Percentiles rank a stretch among this genome's conserved stretches.
Conservation (phyloP, 2,888 invertebrate species). For the Cyaniris semiargus region DNA sequence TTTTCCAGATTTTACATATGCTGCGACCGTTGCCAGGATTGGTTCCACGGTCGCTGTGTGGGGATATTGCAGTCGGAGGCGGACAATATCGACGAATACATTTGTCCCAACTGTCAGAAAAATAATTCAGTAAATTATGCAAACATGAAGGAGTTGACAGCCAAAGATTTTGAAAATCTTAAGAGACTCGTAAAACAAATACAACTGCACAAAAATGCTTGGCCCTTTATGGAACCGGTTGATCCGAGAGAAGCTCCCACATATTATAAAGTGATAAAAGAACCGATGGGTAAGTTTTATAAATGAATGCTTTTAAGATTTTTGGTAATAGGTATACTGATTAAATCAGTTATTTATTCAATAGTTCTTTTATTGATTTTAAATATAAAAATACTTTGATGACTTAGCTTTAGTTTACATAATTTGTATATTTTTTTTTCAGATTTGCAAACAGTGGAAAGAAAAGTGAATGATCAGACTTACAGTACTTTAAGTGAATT, state of each 20-base stretch:
- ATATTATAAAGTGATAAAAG: conserved; percentile 97
- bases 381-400: no score
- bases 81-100: conserved; percentile 96
- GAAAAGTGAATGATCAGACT: conserved; percentile 88
- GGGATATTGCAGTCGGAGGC: conserved; percentile 96
- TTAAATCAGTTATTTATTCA: no score
- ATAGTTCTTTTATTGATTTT: no score
- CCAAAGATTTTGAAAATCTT: conserved; percentile 90
- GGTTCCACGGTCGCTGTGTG: conserved; percentile 99
- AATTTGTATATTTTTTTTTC: conserved; percentile 44
- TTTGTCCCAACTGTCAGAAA: conserved; percentile 97
- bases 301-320: not conserved
- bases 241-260: conserved; percentile 97
- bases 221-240: conserved; percentile 99
- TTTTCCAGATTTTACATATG: conserved; percentile 96
- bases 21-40: conserved; percentile 99
- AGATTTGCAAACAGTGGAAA: conserved; percentile 97
- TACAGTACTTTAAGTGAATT: conserved; percentile 96
- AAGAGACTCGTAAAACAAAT: conserved; percentile 94
- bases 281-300: conserved; percentile 92
- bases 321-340: no score
- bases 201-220: conserved; percentile 95
- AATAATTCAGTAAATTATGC: conserved; percentile 94
- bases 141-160: conserved; percentile 91
- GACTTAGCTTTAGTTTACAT: no score